Percentiles rank a stretch among this genome's conserved stretches.
Evolutionary conservation across 2,113 vertebrate species (phyloP).

Genomic region (Corythaixoides concolor): DNA sequence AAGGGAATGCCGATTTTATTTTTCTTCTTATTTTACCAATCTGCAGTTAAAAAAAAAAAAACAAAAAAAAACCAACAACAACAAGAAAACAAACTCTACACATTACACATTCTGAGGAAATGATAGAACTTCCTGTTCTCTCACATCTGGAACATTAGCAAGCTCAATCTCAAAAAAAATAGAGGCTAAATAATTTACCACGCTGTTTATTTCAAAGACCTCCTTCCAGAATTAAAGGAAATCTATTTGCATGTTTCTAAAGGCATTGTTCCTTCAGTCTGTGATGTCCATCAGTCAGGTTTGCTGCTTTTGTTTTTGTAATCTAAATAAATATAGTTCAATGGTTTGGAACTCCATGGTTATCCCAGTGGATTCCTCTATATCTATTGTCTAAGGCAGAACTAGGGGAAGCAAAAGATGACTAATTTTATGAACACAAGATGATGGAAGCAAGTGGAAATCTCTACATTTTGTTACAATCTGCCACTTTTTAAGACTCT

Average conservation of each 20-base stretch:
- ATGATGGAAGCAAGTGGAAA: constrained; percentile 12
- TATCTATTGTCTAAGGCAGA: constrained; percentile 47
- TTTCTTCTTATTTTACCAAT: constrained; percentile 23
- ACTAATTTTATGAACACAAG: constrained; percentile 37
- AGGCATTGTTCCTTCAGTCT: constrained; percentile 59
- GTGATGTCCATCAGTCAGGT: constrained; percentile 61
- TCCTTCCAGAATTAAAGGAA: constrained; percentile 68
- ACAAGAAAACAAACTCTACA: neutral
- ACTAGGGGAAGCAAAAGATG: constrained; percentile 47
- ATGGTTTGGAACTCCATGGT: constrained; percentile 17
- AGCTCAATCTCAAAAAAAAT: constrained; percentile 56
- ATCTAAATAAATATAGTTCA: constrained; percentile 58
- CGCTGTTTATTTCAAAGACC: constrained; percentile 60
- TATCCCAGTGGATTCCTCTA: constrained; percentile 38
- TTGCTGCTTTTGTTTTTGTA: constrained; percentile 54
- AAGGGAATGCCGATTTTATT: neutral
- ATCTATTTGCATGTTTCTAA: constrained; percentile 64
- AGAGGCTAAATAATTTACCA: constrained; percentile 62
- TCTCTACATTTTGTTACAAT: neutral
- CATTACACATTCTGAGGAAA: constrained; percentile 51
- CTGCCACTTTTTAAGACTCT: neutral
- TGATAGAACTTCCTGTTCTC: constrained; percentile 69
- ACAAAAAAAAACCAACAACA: no score
- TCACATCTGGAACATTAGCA: constrained; percentile 60
- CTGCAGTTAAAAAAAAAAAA: neutral